These are phyloP conservation scores for Eulimnadia texana DNA, from an alignment of 1,140 invertebrate species.

Conservation along the genomic window DNA sequence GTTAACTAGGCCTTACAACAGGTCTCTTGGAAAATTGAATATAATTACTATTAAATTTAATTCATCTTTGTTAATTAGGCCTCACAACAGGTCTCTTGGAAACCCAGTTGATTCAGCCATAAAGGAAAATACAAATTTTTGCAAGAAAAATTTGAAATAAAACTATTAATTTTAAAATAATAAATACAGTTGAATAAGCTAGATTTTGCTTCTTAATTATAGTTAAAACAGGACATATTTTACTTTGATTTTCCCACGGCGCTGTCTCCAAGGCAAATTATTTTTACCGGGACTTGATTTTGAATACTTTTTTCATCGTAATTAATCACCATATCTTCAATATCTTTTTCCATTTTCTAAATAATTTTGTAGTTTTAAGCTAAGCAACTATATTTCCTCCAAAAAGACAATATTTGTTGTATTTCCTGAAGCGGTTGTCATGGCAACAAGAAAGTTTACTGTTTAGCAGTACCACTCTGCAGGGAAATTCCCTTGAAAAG, in stretches of 20 bases:
- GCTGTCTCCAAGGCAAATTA: conserved; percentile 41
- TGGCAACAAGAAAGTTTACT: conserved; percentile 14
- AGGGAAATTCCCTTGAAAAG: too few species aligned
- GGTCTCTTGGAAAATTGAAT: too few species aligned
- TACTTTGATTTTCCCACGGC: conserved; percentile 45
- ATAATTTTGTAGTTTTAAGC: background rate
- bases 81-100: too few species aligned
- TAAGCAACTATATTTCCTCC: background rate
- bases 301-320: conserved; percentile 31
- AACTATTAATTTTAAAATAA: background rate
- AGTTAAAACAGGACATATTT: conserved; percentile 19
- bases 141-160: background rate
- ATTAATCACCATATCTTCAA: conserved; percentile 22
- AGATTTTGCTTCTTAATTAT: background rate
- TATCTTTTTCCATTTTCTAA: conserved; percentile 13
- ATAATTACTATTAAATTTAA: too few species aligned
- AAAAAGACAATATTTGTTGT: conserved; percentile 7
- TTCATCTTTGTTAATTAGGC: too few species aligned
- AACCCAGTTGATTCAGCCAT: background rate
- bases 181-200: background rate
- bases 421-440: conserved; percentile 4
- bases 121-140: background rate
- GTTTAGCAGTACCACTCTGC: too few species aligned
- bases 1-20: too few species aligned
- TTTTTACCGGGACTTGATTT: conserved; percentile 35